phyloP scores from a whole-genome alignment of 2,797 vertebrate species.

The Ibycter americanus region DNA sequence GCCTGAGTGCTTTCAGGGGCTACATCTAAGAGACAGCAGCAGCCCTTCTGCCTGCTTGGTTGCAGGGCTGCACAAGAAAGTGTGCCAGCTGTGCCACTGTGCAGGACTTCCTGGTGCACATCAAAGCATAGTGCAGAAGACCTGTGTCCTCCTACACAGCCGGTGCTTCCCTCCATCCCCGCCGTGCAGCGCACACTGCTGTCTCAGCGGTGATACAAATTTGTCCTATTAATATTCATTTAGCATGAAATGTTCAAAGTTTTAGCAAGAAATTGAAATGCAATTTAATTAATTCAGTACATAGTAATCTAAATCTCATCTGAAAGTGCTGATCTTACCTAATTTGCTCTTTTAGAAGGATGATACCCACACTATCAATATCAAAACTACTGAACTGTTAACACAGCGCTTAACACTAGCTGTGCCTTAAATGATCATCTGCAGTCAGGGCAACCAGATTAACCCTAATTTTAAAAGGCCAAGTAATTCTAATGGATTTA shows the following conservation, averaged over 20 bases:
- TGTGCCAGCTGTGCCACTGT: neutral
- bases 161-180: neutral
- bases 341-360: neutral
- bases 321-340: neutral
- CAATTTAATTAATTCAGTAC: neutral
- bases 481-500: neutral
- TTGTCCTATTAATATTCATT: neutral
- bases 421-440: neutral
- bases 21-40: neutral
- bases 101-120: too few species aligned
- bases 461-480: neutral
- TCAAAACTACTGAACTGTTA: neutral
- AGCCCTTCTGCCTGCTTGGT: neutral
- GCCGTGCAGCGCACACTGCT: accelerated
- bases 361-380: neutral
- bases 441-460: neutral
- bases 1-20: neutral
- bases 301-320: neutral
- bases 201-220: neutral
- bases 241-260: neutral
- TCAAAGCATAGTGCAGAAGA: neutral
- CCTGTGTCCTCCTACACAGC: neutral
- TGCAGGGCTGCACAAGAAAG: neutral
- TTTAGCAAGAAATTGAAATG: neutral
- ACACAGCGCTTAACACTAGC: neutral